A percentile compares a stretch with the other conserved stretches of the same genome.
These are phyloP conservation scores for Linnaemya vulpina DNA, from an alignment of 2,888 invertebrate genomes.

Conservation along the genomic window DNA sequence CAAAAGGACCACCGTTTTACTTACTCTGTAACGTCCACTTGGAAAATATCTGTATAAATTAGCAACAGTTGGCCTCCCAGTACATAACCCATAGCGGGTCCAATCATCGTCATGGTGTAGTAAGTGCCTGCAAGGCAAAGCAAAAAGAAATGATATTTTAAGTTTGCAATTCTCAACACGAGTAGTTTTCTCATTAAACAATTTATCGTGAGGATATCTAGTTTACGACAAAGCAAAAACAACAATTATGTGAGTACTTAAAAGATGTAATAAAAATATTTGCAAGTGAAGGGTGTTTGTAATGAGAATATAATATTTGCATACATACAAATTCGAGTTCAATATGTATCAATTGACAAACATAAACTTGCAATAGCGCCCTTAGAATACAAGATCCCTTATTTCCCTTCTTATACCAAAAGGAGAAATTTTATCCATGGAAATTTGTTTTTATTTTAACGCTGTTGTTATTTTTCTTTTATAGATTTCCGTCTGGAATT, in stretches of 20 bases:
- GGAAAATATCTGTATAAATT: constrained; percentile 89
- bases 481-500: constrained; percentile 57
- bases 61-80: constrained; percentile 92
- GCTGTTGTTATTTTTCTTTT: constrained; percentile 21
- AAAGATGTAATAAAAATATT: background rate
- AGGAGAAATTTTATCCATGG: background rate
- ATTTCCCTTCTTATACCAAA: background rate
- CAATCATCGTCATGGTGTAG: constrained; percentile 92
- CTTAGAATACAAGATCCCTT: constrained; percentile 9
- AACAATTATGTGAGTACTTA: constrained; percentile 2
- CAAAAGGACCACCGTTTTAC: constrained; percentile 78
- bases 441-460: background rate
- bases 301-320: constrained; percentile 50
- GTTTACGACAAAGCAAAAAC: constrained; percentile 12
- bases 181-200: background rate
- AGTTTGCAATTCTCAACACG: background rate
- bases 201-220: background rate
- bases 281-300: background rate
- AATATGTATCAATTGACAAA: constrained; percentile 59
- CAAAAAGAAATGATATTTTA: constrained; percentile 20
- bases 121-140: constrained; percentile 86
- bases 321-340: constrained; percentile 49
- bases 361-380: constrained; percentile 30
- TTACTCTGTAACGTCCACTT: constrained; percentile 87
- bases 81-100: constrained; percentile 92